These are phyloP conservation scores for Chionomys nivalis DNA, from an alignment of 2,113 vertebrate genomes.

Conservation along the genomic window DNA sequence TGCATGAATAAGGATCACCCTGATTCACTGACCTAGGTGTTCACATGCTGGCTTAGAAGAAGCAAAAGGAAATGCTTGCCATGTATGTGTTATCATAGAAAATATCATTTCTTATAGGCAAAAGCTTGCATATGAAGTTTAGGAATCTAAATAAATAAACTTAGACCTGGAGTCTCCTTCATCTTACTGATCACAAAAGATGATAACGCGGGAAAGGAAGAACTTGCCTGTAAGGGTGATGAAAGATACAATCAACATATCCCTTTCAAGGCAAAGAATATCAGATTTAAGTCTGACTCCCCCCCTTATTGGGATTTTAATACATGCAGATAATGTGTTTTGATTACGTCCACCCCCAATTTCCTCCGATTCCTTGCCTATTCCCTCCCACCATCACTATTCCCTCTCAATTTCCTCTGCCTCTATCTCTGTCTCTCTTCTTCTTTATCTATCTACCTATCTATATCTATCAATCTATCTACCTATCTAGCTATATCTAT, in stretches of 20 bases:
- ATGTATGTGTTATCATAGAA: neutral
- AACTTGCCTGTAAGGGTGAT: neutral
- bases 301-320: neutral
- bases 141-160: conserved; percentile 24
- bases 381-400: neutral
- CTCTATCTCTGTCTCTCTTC: neutral
- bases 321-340: neutral
- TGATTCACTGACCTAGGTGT: neutral
- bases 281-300: neutral
- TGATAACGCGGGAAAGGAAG: neutral
- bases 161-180: neutral
- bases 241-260: neutral
- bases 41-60: neutral
- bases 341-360: neutral
- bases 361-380: neutral
- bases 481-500: neutral
- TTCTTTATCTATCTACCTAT: too few relatives aligned
- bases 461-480: neutral
- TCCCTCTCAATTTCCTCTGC: neutral
- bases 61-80: neutral
- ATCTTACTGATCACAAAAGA: neutral
- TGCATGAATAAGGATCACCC: neutral
- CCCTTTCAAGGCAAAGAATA: neutral
- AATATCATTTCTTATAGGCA: neutral
- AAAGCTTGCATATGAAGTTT: conserved; percentile 34